Conservation (phyloP, 1,140 invertebrate genomes). For the Daktulosphaira vitifoliae region DNA sequence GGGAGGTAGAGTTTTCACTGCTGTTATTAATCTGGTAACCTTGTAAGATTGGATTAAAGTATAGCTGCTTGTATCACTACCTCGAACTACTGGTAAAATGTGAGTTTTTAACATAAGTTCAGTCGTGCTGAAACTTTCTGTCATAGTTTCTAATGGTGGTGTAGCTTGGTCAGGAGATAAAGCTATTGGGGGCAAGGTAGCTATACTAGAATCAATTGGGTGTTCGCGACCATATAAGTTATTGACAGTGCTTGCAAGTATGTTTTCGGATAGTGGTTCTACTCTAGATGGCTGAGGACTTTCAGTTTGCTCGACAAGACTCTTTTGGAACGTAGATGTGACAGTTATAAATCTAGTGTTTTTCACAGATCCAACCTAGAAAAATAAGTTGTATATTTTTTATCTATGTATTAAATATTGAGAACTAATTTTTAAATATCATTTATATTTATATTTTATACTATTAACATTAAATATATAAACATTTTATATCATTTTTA, state of each 20-base stretch:
- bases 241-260: slow-evolving; percentile 62
- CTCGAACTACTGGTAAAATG: slow-evolving; percentile 66
- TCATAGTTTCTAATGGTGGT: slow-evolving; percentile 74
- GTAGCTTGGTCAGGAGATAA: slow-evolving; percentile 64
- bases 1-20: slow-evolving; percentile 77
- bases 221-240: slow-evolving; percentile 66
- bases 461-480: too few species aligned
- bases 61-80: slow-evolving; percentile 60
- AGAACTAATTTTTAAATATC: too few species aligned
- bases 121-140: slow-evolving; percentile 81
- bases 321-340: slow-evolving; percentile 69
- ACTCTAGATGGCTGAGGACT: slow-evolving; percentile 48
- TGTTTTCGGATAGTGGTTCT: slow-evolving; percentile 76
- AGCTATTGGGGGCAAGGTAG: slow-evolving; percentile 68
- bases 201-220: slow-evolving; percentile 72
- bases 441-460: too few species aligned
- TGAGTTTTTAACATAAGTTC: slow-evolving; percentile 78
- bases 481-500: too few species aligned
- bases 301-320: slow-evolving; percentile 51
- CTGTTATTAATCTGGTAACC: slow-evolving; percentile 72
- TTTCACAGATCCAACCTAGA: slow-evolving; percentile 72
- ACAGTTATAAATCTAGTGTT: slow-evolving; percentile 79
- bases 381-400: slow-evolving; percentile 35
- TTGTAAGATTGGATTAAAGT: slow-evolving; percentile 82
- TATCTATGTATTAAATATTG: too few species aligned